Conservation (phyloP, 1,140 invertebrate species). For the Ceratina calcarata region DNA sequence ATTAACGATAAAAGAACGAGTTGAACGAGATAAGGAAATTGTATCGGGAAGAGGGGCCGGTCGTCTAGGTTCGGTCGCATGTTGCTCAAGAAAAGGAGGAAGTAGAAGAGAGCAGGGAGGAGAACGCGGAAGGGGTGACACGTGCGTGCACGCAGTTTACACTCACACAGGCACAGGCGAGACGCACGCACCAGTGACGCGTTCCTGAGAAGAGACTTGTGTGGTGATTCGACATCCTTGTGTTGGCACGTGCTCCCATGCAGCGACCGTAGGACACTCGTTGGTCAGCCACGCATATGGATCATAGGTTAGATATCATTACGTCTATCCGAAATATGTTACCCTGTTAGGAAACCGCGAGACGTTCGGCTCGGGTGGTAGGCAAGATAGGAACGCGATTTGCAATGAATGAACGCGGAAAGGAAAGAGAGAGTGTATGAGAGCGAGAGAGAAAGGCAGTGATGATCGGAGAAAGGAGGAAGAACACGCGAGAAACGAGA, state of each 20-base stretch:
- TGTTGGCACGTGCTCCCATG: slow-evolving; percentile 28
- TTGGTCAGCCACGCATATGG: slow-evolving; percentile 68
- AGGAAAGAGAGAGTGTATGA: neutral
- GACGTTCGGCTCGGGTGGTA: neutral
- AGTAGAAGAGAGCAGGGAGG: slow-evolving; percentile 6
- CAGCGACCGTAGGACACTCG: slow-evolving; percentile 27
- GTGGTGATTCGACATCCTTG: slow-evolving; percentile 21
- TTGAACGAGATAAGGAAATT: neutral
- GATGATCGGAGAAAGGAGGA: slow-evolving; percentile 37
- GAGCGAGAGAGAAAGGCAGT: neutral
- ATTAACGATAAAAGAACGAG: slow-evolving; percentile 2
- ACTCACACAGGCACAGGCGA: slow-evolving; percentile 25
- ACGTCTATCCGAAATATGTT: neutral
- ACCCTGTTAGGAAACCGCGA: no score
- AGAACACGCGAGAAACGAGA: slow-evolving; percentile 58
- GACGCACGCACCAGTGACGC: slow-evolving; percentile 33
- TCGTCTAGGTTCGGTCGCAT: slow-evolving; percentile 14
- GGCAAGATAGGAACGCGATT: neutral
- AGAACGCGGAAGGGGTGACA: slow-evolving; percentile 29
- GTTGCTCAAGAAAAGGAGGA: slow-evolving; percentile 13
- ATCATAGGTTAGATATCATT: slow-evolving; percentile 76
- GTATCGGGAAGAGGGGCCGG: neutral
- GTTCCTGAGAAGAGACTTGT: slow-evolving; percentile 20
- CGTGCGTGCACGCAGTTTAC: slow-evolving; percentile 38
- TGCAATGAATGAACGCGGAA: slow-evolving; percentile 1